A percentile compares a stretch with the other conserved stretches of the same genome.
These are phyloP conservation scores for Crenichthys baileyi DNA, from an alignment of 2,797 vertebrate genomes.

Conservation along the genomic window DNA sequence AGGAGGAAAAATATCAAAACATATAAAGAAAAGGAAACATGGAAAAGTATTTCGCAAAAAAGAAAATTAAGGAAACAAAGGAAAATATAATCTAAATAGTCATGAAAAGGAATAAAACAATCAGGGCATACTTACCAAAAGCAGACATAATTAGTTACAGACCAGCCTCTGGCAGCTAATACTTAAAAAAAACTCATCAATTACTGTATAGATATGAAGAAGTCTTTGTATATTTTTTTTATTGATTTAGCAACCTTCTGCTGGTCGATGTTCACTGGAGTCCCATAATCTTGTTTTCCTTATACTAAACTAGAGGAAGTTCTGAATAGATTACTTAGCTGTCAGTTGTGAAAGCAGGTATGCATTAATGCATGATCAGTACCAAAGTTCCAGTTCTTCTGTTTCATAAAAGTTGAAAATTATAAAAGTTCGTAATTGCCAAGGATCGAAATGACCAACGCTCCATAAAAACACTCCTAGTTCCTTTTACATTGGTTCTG, in stretches of 20 bases:
- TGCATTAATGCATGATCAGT: too few relatives aligned
- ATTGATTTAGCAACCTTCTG: background rate
- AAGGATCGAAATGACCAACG: background rate
- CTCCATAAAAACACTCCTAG: background rate
- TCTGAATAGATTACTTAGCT: too few relatives aligned
- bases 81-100: background rate
- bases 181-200: background rate
- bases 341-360: too few relatives aligned
- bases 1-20: background rate
- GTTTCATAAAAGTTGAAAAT: too few relatives aligned
- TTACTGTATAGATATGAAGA: background rate
- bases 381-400: too few relatives aligned
- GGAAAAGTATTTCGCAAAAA: background rate
- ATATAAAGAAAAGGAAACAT: background rate
- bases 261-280: too few relatives aligned
- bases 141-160: background rate
- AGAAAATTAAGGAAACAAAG: too few relatives aligned
- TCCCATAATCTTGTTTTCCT: too few relatives aligned
- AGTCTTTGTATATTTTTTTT: too few relatives aligned
- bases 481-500: background rate
- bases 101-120: background rate
- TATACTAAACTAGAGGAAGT: too few relatives aligned
- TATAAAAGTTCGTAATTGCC: too few relatives aligned
- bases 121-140: background rate
- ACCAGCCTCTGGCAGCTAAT: background rate